A percentile compares a stretch with the other conserved stretches of the same genome.
Conservation (phyloP, 2,888 invertebrate genomes). For the Agrochola litura region DNA sequence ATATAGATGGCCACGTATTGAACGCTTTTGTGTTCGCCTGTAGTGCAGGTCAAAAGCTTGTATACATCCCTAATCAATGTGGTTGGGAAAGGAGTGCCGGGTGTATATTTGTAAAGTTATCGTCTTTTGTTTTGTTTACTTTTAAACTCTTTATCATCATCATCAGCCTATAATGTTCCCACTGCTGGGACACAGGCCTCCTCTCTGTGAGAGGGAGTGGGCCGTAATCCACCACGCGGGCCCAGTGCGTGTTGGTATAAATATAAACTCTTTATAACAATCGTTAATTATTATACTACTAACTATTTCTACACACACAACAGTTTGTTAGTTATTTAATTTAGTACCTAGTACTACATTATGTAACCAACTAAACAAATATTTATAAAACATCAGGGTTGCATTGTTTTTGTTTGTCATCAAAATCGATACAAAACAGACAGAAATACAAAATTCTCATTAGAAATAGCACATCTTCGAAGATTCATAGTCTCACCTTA, state of each 20-base stretch:
- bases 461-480: neutral
- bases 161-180: no score
- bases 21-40: neutral
- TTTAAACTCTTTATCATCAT: no score
- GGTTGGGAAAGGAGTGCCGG: no score
- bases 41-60: neutral
- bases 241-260: no score
- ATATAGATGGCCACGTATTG: neutral
- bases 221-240: no score
- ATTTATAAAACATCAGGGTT: neutral
- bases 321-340: neutral
- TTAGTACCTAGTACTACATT: no score
- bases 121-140: neutral
- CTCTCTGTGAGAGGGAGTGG: no score
- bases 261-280: no score
- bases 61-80: neutral
- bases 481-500: neutral
- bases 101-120: neutral
- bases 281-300: neutral
- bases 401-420: neutral
- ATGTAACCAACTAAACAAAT: neutral
- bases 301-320: neutral
- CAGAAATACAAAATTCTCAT: neutral
- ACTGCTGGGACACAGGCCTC: no score
- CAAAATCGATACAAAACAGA: neutral